Conservation (phyloP, 2,888 invertebrate species). For the Torymus tubicola region DNA sequence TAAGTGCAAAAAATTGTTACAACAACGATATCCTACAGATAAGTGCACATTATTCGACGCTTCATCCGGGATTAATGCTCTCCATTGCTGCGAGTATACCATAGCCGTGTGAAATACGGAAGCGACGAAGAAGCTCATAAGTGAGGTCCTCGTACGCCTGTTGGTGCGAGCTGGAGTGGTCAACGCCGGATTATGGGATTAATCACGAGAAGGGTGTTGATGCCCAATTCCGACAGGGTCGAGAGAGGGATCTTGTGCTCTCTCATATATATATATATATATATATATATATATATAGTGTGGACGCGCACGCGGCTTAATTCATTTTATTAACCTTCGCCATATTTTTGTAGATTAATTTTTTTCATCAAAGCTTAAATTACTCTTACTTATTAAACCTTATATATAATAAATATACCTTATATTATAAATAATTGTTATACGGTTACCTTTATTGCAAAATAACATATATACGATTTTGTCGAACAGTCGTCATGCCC, state of each 20-base stretch:
- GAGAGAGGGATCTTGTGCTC: conserved; percentile 47
- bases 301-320: conserved; percentile 8
- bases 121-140: conserved; percentile 62
- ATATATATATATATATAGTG: too few species aligned
- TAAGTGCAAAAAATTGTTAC: too few species aligned
- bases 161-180: conserved; percentile 64
- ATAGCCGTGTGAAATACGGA: conserved; percentile 59
- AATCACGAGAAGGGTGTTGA: conserved; percentile 74
- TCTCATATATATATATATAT: background rate
- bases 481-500: too few species aligned
- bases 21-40: too few species aligned
- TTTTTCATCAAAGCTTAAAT: background rate
- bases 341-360: background rate
- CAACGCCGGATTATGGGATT: conserved; percentile 73
- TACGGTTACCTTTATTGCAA: too few species aligned
- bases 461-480: too few species aligned
- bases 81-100: conserved; percentile 39
- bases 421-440: too few species aligned
- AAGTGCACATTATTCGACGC: too few species aligned
- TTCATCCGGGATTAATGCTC: conserved; percentile 35
- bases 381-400: too few species aligned
- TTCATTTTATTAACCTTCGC: conserved; percentile 21
- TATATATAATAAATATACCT: too few species aligned
- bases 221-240: conserved; percentile 67
- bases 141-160: conserved; percentile 62